These are phyloP conservation scores for Camponotus fellah DNA, from an alignment of 2,888 invertebrate genomes.

Conservation along the genomic window DNA sequence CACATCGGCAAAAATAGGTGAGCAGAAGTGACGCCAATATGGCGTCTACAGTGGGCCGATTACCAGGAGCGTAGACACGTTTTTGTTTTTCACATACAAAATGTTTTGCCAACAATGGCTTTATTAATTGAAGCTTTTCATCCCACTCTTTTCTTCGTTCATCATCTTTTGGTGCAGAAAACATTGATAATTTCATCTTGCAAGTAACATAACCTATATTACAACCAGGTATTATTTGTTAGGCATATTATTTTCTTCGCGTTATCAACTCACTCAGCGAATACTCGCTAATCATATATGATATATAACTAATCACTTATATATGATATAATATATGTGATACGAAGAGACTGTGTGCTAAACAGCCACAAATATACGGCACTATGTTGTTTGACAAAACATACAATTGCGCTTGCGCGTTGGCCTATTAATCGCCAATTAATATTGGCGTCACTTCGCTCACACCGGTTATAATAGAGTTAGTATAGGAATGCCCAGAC, in stretches of 20 bases:
- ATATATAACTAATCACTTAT: too few relatives aligned
- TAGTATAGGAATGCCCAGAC: too few relatives aligned
- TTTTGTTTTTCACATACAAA: slow-evolving; percentile 8
- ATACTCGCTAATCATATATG: too few relatives aligned
- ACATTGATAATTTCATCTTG: not conserved
- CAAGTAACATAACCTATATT: not conserved
- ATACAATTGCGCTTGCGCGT: not conserved
- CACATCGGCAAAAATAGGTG: too few relatives aligned
- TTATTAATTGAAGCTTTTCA: slow-evolving; percentile 5
- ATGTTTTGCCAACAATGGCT: not conserved
- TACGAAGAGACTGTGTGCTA: too few relatives aligned
- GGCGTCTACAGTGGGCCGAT: too few relatives aligned
- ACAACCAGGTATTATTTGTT: not conserved
- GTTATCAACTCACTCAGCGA: too few relatives aligned
- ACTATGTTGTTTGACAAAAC: too few relatives aligned
- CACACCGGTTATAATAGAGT: not conserved
- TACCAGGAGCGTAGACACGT: too few relatives aligned
- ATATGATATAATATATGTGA: too few relatives aligned
- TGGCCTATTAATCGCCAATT: not conserved
- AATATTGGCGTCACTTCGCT: slow-evolving; percentile 2
- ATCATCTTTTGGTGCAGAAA: slow-evolving; percentile 4
- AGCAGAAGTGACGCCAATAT: too few relatives aligned
- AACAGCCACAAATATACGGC: too few relatives aligned
- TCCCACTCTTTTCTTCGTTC: not conserved
- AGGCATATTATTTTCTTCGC: not conserved